Base-by-base conservation (phyloP, 2,888 invertebrate species). In the Rosalia funebris region DNA sequence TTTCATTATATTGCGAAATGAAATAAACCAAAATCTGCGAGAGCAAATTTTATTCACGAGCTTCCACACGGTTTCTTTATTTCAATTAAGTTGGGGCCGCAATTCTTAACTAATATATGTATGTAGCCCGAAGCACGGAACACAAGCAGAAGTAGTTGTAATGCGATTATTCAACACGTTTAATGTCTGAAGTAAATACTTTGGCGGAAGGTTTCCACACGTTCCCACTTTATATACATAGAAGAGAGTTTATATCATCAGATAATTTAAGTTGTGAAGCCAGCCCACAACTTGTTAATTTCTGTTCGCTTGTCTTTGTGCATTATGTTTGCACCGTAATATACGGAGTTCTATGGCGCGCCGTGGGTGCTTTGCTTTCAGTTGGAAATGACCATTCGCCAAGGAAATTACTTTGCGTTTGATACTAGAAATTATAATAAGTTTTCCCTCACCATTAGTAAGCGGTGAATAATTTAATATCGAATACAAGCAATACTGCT, bases 241-340 rank as follows among this genome's bases (percentile, higher is more conserved):
- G 32, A 20, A 7, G 31, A 39, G 50, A 52, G 52, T 41, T 52
- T 52, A 41, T 41, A 52, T 52, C 52, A 55, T 55, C 47, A 56
- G 56, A 56, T 60, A 60, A 60, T 60, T 60, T 60, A 56, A 56
- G 56, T 60, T 56, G 56, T 37, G 56, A 50, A 60, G 56, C 41
- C 48, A 41, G 48, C 46, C 56, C 55, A 17, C 60, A 60, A 60
- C 60, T 60, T 60, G 48, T 48, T 56, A 60, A 56, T 60, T 60
- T 60, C 60, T 56, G 60, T 48, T 60, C 47, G 50, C 52, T 59
- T 54, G 53, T 50, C 59, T 59, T 54, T 59, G 59, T 60, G 60
- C 46, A 55, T 60, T 54, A 36, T 44, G 20, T 57, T 47, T 48
- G 39, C 34, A 36, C n/a, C 31, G 41, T 37, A 36, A 39, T 48